Percentiles rank a stretch among this genome's conserved stretches.
Conservation (phyloP, 2,113 vertebrate genomes). For the Trogon melanurus region DNA sequence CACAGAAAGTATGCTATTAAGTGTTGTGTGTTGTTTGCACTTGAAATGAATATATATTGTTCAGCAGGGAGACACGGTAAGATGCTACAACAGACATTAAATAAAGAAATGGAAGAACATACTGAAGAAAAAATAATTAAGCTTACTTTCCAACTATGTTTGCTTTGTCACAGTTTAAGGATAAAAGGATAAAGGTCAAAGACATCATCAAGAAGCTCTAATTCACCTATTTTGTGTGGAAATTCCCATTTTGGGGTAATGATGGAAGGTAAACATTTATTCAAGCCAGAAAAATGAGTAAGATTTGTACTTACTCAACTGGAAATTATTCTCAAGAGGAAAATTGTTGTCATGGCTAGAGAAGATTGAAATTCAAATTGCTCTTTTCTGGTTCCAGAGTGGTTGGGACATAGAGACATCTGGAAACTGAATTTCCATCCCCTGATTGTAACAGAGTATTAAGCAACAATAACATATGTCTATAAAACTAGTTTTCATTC, state of each 20-base stretch:
- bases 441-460: background rate
- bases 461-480: background rate
- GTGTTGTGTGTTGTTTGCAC: background rate
- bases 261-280: constrained; percentile 20
- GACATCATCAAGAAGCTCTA: background rate
- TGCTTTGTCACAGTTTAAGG: background rate
- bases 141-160: background rate
- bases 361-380: background rate
- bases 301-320: background rate
- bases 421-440: constrained; percentile 37
- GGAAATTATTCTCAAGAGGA: background rate
- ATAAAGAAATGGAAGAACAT: background rate
- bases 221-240: background rate
- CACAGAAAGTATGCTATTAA: background rate
- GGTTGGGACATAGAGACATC: background rate
- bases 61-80: background rate
- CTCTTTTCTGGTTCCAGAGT: constrained; percentile 11
- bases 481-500: background rate
- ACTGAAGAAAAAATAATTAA: background rate
- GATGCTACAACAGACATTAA: background rate
- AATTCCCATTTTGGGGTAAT: background rate
- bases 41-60: background rate
- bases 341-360: background rate
- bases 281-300: background rate
- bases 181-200: background rate